Percentiles rank a stretch among this genome's conserved stretches.
Evolutionary conservation across 2,113 vertebrate genomes (phyloP).

Genomic region (Rhizomys pruinosus): DNA sequence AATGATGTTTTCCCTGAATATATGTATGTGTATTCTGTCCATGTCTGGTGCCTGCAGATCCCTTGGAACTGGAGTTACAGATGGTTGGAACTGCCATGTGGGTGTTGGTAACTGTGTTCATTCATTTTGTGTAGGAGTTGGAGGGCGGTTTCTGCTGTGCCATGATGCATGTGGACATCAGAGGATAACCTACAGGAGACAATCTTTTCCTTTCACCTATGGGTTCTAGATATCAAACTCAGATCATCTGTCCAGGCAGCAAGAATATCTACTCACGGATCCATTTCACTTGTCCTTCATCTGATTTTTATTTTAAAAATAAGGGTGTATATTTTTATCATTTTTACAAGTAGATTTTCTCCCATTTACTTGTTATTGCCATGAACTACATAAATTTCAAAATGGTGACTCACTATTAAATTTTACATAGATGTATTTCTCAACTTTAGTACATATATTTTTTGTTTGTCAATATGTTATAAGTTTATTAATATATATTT

Average conservation of each 20-base stretch:
- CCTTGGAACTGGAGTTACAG: too few species aligned
- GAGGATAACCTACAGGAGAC: background rate
- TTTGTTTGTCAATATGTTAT: background rate
- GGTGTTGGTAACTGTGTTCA: too few species aligned
- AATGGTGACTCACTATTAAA: background rate
- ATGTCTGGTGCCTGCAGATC: too few species aligned
- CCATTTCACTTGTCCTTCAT: background rate
- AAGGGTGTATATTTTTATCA: background rate
- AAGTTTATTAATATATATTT: background rate
- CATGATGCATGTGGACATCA: background rate
- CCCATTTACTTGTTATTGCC: background rate
- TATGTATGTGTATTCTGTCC: too few species aligned
- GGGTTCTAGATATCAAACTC: background rate
- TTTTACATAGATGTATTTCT: slow-evolving; percentile 44
- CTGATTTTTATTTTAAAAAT: background rate
- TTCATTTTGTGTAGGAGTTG: background rate
- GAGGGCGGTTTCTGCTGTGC: background rate
- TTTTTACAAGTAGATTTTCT: background rate
- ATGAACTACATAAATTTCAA: slow-evolving; percentile 13
- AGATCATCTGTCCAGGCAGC: background rate
- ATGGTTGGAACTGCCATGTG: too few species aligned
- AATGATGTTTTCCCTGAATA: too few species aligned
- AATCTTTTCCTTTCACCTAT: background rate
- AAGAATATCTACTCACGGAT: background rate
- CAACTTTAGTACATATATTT: background rate